These are phyloP conservation scores for Epinephelus malabaricus DNA, from an alignment of 2,797 vertebrate species.

Conservation along the genomic window DNA sequence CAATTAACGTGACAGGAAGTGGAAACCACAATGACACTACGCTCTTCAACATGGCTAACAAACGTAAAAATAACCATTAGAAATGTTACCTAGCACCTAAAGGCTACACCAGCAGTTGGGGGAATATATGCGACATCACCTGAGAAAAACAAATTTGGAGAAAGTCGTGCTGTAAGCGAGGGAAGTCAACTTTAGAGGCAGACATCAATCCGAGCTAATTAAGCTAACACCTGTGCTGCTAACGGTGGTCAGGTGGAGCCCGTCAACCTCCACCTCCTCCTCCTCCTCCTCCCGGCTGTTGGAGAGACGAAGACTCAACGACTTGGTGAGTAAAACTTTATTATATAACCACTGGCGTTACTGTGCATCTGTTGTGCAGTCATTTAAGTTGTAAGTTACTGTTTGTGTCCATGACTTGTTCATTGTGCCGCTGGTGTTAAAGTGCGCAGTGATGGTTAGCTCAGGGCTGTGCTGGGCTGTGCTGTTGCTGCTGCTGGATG, in stretches of 20 bases:
- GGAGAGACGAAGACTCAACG: background rate
- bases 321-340: background rate
- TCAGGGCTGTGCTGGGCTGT: background rate
- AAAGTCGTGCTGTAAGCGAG: background rate
- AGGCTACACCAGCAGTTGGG: background rate
- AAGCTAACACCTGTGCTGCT: background rate
- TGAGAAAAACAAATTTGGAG: background rate
- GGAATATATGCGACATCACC: background rate
- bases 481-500: background rate
- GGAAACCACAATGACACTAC: no score
- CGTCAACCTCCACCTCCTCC: background rate
- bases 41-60: background rate
- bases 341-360: background rate
- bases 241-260: background rate
- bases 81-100: background rate
- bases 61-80: background rate
- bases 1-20: background rate
- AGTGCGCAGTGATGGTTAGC: background rate
- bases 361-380: background rate
- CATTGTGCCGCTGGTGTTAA: background rate
- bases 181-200: background rate
- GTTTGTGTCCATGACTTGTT: background rate
- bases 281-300: background rate
- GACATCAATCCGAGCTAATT: constrained; percentile 4
- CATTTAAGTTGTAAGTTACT: background rate